These are phyloP conservation scores for Dryocosmus kuriphilus DNA, from an alignment of 2,888 invertebrate genomes.

Conservation along the genomic window DNA sequence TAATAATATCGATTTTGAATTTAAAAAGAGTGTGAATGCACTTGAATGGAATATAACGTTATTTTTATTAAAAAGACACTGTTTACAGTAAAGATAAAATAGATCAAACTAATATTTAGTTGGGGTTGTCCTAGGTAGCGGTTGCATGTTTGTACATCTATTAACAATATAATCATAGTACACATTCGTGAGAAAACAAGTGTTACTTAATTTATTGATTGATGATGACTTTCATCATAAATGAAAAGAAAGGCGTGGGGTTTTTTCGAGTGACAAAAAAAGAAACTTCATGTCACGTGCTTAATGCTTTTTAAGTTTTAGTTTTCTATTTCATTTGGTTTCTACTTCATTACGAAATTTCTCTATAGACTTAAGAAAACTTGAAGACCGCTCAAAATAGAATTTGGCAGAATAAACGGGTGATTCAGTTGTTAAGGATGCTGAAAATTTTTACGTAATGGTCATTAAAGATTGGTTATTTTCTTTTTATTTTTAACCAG, in stretches of 20 bases:
- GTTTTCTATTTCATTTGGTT: neutral
- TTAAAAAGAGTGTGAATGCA: too few species aligned
- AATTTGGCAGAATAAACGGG: constrained; percentile 3
- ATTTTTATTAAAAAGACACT: too few species aligned
- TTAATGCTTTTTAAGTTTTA: neutral
- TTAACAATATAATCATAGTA: too few species aligned
- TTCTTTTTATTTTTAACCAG: constrained; percentile 8
- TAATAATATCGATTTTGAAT: neutral
- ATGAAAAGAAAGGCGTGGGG: neutral
- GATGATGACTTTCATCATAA: neutral
- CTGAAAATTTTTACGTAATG: constrained; percentile 11
- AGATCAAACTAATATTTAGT: too few species aligned
- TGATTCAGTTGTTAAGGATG: constrained; percentile 25
- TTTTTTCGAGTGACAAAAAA: neutral
- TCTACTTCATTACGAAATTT: neutral
- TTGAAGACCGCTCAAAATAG: constrained; percentile 21
- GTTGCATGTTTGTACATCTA: too few species aligned
- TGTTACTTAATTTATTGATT: neutral
- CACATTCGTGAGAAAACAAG: neutral
- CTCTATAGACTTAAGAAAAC: neutral
- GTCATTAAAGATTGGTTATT: constrained; percentile 14
- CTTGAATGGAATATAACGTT: too few species aligned
- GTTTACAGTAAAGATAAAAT: too few species aligned
- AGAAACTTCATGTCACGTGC: neutral
- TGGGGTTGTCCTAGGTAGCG: too few species aligned